Evolutionary conservation across 2,797 vertebrate genomes (phyloP), one percentile per base, ranked within the genome.

Genomic region (Amblyopsis hoosieri): DNA sequence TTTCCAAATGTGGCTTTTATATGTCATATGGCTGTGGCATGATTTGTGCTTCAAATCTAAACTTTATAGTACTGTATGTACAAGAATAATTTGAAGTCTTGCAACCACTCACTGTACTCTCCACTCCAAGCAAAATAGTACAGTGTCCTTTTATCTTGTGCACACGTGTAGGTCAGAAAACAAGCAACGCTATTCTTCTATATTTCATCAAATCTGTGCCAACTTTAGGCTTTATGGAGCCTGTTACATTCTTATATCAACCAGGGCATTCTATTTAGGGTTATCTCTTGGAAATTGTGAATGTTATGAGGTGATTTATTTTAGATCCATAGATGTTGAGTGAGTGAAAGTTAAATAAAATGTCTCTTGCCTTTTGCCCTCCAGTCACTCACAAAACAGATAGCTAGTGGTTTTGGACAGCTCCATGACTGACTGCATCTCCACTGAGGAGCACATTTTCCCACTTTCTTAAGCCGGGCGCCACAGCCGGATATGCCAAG

Each of bases 391-490:
- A 74, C 76, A 74, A 78, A 87, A 86, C 74, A 81, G 83, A 85
- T 85, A 82, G 81, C 84, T 83, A 79, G 83, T 87, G 83, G 66
- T 83, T 88, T 84, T 87, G 82, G 89, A 89, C 85, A 90, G 86
- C 84, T 89, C 72, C 73, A 85, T 89, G 85, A 91, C 87, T 90
- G 88, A 92, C 90, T 91, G 89, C 79, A 74, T 89, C 85, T 88
- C 86, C 88, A 71, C 82, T 72, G 87, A 91, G 87, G 81, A 91
- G 88, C 81, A 85, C 77, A 85, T 87, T 87, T 87, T 90, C 87
- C 78, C 85, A 87, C 84, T 89, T 83, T 85, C 82, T 85, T 83
- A 80, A 87, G 80, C 81, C 81, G 62, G 71, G 82, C 75, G 82
- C 85, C 82, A 80, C 82, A 74, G 72, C 78, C 57, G 85, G 82